A percentile compares a stretch with the other conserved stretches of the same genome.
Evolutionary conservation across 2,797 vertebrate species (phyloP).

Genomic region (Thaleichthys pacificus): DNA sequence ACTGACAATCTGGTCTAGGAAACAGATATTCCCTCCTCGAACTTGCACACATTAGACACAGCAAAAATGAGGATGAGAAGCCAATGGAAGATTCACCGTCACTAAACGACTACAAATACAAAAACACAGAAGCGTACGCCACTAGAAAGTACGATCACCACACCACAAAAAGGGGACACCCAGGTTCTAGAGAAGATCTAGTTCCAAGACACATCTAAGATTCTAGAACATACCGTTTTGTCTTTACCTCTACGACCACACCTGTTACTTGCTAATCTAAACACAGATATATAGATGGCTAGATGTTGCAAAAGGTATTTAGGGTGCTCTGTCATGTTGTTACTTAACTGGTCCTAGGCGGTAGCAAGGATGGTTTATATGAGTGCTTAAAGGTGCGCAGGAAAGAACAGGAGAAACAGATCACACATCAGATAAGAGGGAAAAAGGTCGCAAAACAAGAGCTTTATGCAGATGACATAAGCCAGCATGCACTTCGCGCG

Average conservation of each 20-base stretch:
- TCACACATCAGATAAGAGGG: constrained; percentile 91
- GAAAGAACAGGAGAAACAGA: constrained; percentile 92
- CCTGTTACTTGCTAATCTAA: constrained; percentile 22
- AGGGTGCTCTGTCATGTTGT: constrained; percentile 70
- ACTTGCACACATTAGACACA: constrained; percentile 61
- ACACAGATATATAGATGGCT: background rate
- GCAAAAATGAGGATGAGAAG: constrained; percentile 71
- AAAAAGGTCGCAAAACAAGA: constrained; percentile 88
- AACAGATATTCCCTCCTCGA: constrained; percentile 2
- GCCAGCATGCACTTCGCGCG: constrained; percentile 81
- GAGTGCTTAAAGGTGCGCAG: constrained; percentile 97
- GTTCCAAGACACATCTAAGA: constrained; percentile 10
- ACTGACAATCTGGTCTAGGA: background rate
- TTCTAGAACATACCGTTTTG: constrained; percentile 12
- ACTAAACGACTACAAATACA: constrained; percentile 74
- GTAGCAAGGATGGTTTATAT: constrained; percentile 99
- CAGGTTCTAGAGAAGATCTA: constrained; percentile 66
- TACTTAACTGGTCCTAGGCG: constrained; percentile 99
- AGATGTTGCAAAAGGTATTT: constrained; percentile 2
- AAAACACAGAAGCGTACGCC: constrained; percentile 70
- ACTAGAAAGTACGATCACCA: constrained; percentile 78
- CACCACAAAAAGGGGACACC: constrained; percentile 79
- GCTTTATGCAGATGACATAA: constrained; percentile 89
- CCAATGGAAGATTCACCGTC: constrained; percentile 75
- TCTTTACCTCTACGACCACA: background rate